phyloP scores from a whole-genome alignment of 2,888 invertebrate species.

The Gari tellinella region DNA sequence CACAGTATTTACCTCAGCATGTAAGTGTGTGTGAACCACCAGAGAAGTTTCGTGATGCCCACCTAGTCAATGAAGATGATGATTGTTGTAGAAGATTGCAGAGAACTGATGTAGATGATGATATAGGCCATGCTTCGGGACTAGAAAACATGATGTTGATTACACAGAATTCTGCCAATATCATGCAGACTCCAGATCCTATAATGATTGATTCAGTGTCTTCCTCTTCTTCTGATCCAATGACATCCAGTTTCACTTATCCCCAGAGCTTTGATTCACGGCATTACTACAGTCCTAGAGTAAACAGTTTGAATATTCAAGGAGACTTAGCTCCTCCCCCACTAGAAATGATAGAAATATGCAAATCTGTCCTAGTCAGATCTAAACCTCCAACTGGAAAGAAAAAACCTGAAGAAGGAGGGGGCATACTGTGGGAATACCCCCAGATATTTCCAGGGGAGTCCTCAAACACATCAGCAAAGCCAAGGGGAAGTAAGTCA shows the following conservation, averaged over 20 bases:
- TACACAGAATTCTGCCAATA: slow-evolving; percentile 35
- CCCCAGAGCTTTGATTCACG: slow-evolving; percentile 49
- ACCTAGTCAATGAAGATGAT: background rate
- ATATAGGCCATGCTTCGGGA: slow-evolving; percentile 27
- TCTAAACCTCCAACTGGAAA: slow-evolving; percentile 29
- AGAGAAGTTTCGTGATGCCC: slow-evolving; percentile 7
- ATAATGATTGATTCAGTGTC: slow-evolving; percentile 52
- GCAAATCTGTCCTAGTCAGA: slow-evolving; percentile 47
- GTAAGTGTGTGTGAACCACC: slow-evolving; percentile 53
- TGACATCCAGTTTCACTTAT: slow-evolving; percentile 50
- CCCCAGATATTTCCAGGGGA: slow-evolving; percentile 18
- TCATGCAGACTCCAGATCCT: slow-evolving; percentile 47
- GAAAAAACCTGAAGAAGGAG: slow-evolving; percentile 4
- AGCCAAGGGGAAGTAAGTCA: slow-evolving; percentile 8
- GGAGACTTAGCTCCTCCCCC: slow-evolving; percentile 64
- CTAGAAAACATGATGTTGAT: slow-evolving; percentile 36
- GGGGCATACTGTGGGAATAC: slow-evolving; percentile 42
- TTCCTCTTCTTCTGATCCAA: slow-evolving; percentile 51
- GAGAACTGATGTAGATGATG: background rate
- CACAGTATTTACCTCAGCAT: slow-evolving; percentile 50
- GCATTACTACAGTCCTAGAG: slow-evolving; percentile 57
- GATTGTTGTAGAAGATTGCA: background rate
- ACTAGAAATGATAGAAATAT: slow-evolving; percentile 62
- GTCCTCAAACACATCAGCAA: slow-evolving; percentile 10
- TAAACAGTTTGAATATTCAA: slow-evolving; percentile 46